A percentile compares a stretch with the other conserved stretches of the same genome.
Conservation (phyloP, 2,113 vertebrate species). For the Sinocyclocheilus rhinocerous region DNA sequence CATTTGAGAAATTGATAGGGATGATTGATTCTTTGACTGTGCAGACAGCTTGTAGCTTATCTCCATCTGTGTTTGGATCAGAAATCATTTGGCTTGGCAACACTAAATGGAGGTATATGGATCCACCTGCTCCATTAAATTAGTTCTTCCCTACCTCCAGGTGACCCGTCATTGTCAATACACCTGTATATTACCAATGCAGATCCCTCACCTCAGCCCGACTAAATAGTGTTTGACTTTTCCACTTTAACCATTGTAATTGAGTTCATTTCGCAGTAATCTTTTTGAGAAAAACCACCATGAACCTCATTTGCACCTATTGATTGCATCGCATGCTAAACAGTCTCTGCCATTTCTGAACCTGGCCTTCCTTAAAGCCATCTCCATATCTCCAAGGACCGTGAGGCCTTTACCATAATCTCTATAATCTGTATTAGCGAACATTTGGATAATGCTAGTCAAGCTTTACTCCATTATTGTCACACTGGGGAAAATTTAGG, state of each 20-base stretch:
- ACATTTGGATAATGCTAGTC: conserved; percentile 13
- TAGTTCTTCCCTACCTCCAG: conserved; percentile 45
- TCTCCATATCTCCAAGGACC: neutral
- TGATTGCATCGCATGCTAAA: conserved; percentile 49
- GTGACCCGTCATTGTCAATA: conserved; percentile 51
- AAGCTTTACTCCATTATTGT: neutral
- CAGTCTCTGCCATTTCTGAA: conserved; percentile 4
- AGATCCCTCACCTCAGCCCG: conserved; percentile 6
- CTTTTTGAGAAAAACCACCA: conserved; percentile 56
- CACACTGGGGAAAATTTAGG: neutral
- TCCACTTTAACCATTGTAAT: conserved; percentile 55
- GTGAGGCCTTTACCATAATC: conserved; percentile 4
- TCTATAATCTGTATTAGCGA: conserved; percentile 12
- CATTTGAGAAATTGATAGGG: conserved; percentile 34
- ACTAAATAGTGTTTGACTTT: conserved; percentile 62
- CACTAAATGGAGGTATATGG: conserved; percentile 53
- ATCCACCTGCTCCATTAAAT: conserved; percentile 57
- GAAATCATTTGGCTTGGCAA: conserved; percentile 55
- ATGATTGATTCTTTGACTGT: conserved; percentile 48
- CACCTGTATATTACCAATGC: conserved; percentile 45
- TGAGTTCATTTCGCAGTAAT: conserved; percentile 60
- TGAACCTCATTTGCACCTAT: conserved; percentile 61
- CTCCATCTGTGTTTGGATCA: conserved; percentile 50
- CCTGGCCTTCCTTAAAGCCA: conserved; percentile 16
- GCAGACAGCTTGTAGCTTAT: conserved; percentile 33